These are phyloP conservation scores for Drosophila phalerata DNA, from an alignment of 2,888 invertebrate genomes.

Conservation along the genomic window DNA sequence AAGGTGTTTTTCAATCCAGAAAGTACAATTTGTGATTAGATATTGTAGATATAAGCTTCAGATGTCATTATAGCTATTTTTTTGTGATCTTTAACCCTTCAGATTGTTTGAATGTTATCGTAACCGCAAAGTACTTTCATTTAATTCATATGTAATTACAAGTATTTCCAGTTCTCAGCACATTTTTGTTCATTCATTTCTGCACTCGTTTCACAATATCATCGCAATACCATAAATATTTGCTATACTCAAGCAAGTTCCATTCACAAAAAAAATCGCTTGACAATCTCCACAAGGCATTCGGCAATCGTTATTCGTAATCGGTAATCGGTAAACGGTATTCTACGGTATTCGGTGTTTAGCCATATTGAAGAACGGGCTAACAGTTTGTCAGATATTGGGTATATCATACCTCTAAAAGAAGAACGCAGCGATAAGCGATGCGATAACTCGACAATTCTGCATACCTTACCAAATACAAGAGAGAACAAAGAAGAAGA, in stretches of 20 bases:
- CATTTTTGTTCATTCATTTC: constrained; percentile 40
- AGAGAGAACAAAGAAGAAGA: background rate
- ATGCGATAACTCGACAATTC: constrained; percentile 58
- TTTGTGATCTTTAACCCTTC: background rate
- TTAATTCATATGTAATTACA: constrained; percentile 16
- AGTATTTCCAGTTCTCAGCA: constrained; percentile 20
- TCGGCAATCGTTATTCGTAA: constrained; percentile 18
- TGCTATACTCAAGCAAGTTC: constrained; percentile 16
- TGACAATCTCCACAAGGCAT: constrained; percentile 48
- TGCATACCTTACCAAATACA: constrained; percentile 61
- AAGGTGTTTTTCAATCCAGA: background rate
- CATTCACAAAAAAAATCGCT: constrained; percentile 62
- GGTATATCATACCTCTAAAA: background rate
- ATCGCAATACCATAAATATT: constrained; percentile 50
- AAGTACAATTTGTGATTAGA: background rate
- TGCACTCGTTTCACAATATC: constrained; percentile 46
- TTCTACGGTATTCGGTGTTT: constrained; percentile 16
- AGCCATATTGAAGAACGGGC: constrained; percentile 19
- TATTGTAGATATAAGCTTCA: background rate
- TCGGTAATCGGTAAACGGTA: constrained; percentile 8
- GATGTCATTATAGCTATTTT: background rate
- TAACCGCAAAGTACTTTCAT: constrained; percentile 8
- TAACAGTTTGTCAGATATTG: constrained; percentile 24
- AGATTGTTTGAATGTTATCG: background rate
- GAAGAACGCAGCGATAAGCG: constrained; percentile 48